Evolutionary conservation across 2,888 invertebrate species (phyloP), one percentile per base, ranked within the genome.

Genomic region (Drosophila siamana): DNA sequence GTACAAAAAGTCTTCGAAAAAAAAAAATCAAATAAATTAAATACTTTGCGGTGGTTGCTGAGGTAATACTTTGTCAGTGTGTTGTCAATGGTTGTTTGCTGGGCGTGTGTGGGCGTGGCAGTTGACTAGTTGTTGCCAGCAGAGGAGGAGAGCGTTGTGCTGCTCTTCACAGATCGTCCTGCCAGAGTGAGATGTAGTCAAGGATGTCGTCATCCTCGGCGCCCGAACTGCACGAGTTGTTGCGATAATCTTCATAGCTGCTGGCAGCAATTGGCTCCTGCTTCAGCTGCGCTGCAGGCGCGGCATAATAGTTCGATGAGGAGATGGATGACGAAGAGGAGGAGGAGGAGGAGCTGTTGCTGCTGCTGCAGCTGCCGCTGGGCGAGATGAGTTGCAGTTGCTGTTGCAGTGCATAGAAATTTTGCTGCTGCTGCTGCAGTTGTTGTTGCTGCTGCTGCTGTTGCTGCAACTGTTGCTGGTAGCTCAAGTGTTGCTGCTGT

Each of bases 141-240:
- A 4, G 22, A 5, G 6, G 11, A 0, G 16, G 0, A 5, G 11
- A 4, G 11, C 8, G 28, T 4, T 33, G 4, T 1, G 4, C n/a
- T n/a, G 19, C 15, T 5, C 5, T 16, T 70, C 70, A 91, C 36
- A 90, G 78, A 44, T 91, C 91, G 38, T 91, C 91, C 80, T 91
- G 92, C 91, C 91, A 91, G 56, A 90, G 67, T 3, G 91, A 91
- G 54, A 91, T 92, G 69, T 91, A 92, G 74, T 98, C 97, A 43
- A 98, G 94, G 15, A 98, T 94, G 89, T 97, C 97, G 91, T 98
- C 97, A 90, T 97, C 97, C 92, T 97, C 97, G 13, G 97, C 96
- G 86, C 96, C 96, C 1, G 90, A 89, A 22, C 82, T 89, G 79
- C 86, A 85, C 15, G 89, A 85, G 5, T 77, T 80, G 51, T 78